Base-by-base conservation (phyloP, 2,113 vertebrate species). In the Piprites chloris region DNA sequence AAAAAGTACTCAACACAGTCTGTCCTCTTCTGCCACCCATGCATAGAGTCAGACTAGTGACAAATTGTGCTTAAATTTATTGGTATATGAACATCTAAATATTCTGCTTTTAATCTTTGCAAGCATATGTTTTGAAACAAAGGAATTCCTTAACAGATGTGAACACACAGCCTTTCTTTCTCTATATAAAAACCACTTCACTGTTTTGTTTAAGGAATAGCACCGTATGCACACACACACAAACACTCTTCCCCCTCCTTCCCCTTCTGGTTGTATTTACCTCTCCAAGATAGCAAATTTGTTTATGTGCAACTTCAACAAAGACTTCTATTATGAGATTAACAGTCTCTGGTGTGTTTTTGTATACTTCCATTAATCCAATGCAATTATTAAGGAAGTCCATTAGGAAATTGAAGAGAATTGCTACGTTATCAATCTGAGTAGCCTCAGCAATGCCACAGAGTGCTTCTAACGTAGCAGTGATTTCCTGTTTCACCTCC, bases 291-390 rank as follows among this genome's bases (percentile, higher is more conserved):
- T 99, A 99, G 93, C 99, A 99, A 97, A 99, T 99, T 97, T 99
- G 99, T 94, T 99, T 99, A 98, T 99, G 99, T 96, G 99, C 99
- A 97, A 99, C 99, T 98, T 99, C 99, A 96, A 99, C 99, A 97
- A 99, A 99, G 83, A 99, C 99, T 98, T 99, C 99, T 63, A 99
- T 99, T 87, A 99, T 99, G 96, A 99, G 99, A 97, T 99, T 99
- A 96, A 99, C 98, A 35, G 99, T 99, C 97, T 99, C 99, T 15
- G 99, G 99, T 12, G 99, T 99, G 97, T 99, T 99, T 97, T 99
- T 99, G 97, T 99, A 99, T 65, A 99, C 99, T 98, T 99, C 99
- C 99, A 99, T 99, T 93, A 99, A 98, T 86, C 99, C 99, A 89
- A 99, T 99, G 97, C 99, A 99, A 96, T 99, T 99, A 97, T 98